phyloP scores from a whole-genome alignment of 2,888 invertebrate species.

The Tenthredo amoena region DNA sequence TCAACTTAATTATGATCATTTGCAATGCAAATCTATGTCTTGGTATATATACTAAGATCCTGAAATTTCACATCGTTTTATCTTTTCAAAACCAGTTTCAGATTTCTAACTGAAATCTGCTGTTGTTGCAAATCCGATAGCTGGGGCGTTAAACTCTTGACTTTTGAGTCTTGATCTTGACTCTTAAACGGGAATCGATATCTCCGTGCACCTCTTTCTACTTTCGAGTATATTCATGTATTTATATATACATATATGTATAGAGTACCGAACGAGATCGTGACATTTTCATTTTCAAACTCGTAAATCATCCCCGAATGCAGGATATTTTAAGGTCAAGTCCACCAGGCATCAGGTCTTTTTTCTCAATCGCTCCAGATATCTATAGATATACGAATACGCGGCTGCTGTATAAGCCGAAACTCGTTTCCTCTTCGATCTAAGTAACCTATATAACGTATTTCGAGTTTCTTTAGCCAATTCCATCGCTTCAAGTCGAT shows the following conservation, averaged over 20 bases:
- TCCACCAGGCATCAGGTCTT: not conserved
- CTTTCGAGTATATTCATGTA: not conserved
- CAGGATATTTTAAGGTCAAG: slow-evolving; percentile 32
- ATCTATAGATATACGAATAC: slow-evolving; percentile 8
- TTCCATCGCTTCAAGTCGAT: not conserved
- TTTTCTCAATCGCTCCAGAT: slow-evolving; percentile 14
- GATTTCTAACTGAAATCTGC: not conserved
- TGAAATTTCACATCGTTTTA: not conserved
- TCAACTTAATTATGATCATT: not conserved
- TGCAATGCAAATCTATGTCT: slow-evolving; percentile 9
- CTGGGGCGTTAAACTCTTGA: not conserved
- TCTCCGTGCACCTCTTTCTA: not conserved
- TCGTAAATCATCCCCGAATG: not conserved
- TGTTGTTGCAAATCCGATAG: not conserved
- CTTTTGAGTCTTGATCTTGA: slow-evolving; percentile 6
- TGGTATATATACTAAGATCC: not conserved
- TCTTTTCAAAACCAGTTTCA: not conserved
- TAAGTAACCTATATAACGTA: slow-evolving; percentile 52
- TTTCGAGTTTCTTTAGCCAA: slow-evolving; percentile 29
- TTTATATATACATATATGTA: not conserved
- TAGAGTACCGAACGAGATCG: not conserved
- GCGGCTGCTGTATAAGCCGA: slow-evolving; percentile 36
- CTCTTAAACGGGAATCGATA: slow-evolving; percentile 23
- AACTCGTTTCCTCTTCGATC: slow-evolving; percentile 36
- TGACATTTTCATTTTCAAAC: slow-evolving; percentile 3